Evolutionary conservation across 2,797 vertebrate species (phyloP).

Genomic region (Adelosebastes latens): DNA sequence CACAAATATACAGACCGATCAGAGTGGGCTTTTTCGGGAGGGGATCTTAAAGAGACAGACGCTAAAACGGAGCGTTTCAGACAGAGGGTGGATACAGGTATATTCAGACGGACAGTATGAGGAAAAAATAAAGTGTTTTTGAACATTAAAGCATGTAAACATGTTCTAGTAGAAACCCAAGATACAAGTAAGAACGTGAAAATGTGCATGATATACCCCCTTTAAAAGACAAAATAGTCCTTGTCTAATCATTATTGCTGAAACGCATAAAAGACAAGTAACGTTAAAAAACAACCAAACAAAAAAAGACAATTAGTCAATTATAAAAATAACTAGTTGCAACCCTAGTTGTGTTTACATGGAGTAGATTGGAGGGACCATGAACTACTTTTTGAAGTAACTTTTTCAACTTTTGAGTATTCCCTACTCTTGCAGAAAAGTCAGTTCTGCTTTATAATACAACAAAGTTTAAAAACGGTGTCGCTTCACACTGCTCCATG

Average conservation of each 20-base stretch:
- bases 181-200: accelerated
- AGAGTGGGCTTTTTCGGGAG: no score
- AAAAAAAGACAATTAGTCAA: not conserved
- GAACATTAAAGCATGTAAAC: no score
- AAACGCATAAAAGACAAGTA: no score
- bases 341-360: not conserved
- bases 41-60: no score
- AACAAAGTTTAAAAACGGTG: not conserved
- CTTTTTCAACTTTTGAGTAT: not conserved
- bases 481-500: not conserved
- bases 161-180: no score
- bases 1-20: not conserved
- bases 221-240: no score
- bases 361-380: not conserved
- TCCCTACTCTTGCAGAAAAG: not conserved
- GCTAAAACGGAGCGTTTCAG: no score
- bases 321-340: not conserved
- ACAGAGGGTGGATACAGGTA: no score
- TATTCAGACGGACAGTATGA: no score
- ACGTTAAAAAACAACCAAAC: not conserved
- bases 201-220: no score
- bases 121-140: no score
- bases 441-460: not conserved
- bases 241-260: no score
- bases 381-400: not conserved